Conservation (phyloP, 2,888 invertebrate genomes). For the Thumatha senex region DNA sequence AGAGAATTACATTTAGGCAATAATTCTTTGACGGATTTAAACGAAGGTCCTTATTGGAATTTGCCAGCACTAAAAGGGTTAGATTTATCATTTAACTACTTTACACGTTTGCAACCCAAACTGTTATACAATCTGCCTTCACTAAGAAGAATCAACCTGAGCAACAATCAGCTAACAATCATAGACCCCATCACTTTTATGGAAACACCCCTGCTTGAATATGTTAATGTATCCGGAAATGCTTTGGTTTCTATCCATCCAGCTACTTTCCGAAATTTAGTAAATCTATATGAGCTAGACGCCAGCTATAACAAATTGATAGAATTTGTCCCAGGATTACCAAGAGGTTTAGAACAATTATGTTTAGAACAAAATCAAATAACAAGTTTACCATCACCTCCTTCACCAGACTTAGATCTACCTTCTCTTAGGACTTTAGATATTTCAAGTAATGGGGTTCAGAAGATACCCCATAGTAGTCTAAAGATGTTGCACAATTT, state of each 20-base stretch:
- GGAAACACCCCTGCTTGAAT: constrained; percentile 88
- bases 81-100: constrained; percentile 90
- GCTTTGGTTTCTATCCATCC: constrained; percentile 88
- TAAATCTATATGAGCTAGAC: constrained; percentile 91
- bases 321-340: constrained; percentile 91
- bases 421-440: constrained; percentile 89
- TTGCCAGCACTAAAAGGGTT: constrained; percentile 92
- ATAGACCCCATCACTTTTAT: constrained; percentile 90
- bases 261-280: constrained; percentile 89
- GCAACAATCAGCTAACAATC: constrained; percentile 87
- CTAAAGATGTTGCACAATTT: constrained; percentile 87
- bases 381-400: constrained; percentile 84
- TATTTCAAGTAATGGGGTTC: constrained; percentile 89
- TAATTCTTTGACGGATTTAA: constrained; percentile 90
- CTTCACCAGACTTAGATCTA: constrained; percentile 87
- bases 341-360: constrained; percentile 89
- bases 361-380: constrained; percentile 89
- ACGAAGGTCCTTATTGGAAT: constrained; percentile 92
- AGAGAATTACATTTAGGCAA: constrained; percentile 92
- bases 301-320: constrained; percentile 88
- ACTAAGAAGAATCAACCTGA: constrained; percentile 89
- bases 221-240: constrained; percentile 91
- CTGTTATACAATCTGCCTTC: constrained; percentile 90
- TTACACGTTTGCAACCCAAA: constrained; percentile 87
- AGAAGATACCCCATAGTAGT: constrained; percentile 86